Evolutionary conservation across 2,888 invertebrate genomes (phyloP).

Genomic region (Silvanus unidentatus): DNA sequence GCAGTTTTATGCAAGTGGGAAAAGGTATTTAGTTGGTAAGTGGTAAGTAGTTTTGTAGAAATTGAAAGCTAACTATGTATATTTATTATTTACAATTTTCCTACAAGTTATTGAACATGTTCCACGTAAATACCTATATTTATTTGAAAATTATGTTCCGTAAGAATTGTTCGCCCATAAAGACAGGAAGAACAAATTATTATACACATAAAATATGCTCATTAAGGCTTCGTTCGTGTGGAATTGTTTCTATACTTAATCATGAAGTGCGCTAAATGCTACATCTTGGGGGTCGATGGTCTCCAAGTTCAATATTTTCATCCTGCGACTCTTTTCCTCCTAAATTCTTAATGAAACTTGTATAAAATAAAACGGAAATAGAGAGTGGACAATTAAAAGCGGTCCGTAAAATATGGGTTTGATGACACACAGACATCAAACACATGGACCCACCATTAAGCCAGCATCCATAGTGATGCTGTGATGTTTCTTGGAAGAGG

Average conservation of each 20-base stretch:
- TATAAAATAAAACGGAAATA: no score
- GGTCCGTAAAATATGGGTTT: no score
- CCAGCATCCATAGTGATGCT: no score
- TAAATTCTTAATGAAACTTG: no score
- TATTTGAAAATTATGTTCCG: constrained; percentile 27
- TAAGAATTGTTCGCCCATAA: constrained; percentile 27
- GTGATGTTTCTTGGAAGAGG: no score
- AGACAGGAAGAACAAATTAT: constrained; percentile 34
- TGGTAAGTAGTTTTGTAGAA: no score
- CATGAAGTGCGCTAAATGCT: constrained; percentile 31
- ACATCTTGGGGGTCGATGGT: constrained; percentile 32
- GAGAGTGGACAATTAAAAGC: no score
- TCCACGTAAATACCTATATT: constrained; percentile 17
- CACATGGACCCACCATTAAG: no score
- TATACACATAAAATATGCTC: constrained; percentile 33
- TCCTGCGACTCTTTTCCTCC: no score
- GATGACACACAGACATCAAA: no score
- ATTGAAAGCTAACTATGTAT: no score
- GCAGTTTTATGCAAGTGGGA: not conserved
- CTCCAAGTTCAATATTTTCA: constrained; percentile 10
- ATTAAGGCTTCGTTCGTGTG: constrained; percentile 33
- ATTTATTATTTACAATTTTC: no score
- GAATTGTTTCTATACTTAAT: constrained; percentile 32
- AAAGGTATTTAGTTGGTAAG: not conserved
- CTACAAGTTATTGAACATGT: constrained; percentile 3